Base-by-base conservation (phyloP, 2,888 invertebrate genomes). In the Stegophylla sp. region DNA sequence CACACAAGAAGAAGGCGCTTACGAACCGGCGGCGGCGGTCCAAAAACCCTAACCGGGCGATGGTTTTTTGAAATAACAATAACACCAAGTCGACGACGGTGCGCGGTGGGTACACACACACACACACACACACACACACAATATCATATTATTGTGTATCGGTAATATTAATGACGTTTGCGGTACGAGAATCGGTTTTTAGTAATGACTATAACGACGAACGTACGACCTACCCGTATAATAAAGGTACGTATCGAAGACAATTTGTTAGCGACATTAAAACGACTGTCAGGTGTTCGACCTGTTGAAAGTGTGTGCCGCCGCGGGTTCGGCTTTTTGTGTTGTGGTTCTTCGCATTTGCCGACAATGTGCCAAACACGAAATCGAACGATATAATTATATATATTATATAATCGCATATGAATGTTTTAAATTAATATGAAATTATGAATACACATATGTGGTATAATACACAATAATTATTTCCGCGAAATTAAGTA, bases 1-100 rank as follows among this genome's bases (percentile, higher is more conserved):
- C 28, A 53, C 53, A 41, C 53, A 75, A n/a, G 12, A 56, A n/a
- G 76, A 43, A 77, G 76, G 76, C 77, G 77, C 77, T 77, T 67
- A 59, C 13, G 34, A 51, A 75, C 20, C 56, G 66, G 9, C 63
- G 45, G 61, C 28, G 34, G 63, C 23, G 75, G 51, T 64, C 48
- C 45, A 53, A 69, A 67, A 51, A 56, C 56, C n/a, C 69, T 51
- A 69, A 69, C 34, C 7, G 13, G 69, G 69, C 34, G 51, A 69
- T 69, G 69, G 51, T 53, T 69, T 53, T 69, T 69, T 69, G 51
- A 63, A 64, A 64, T 51, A 75, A 64, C 63, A 75, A 75, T 51
- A 64, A 41, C 43, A 45, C 61, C 7, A n/a, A 2, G 26, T 59
- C n/a, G 56, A 10, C n/a, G 34, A 10, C n/a, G 34, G 23, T 20